These are phyloP conservation scores for Ailuropoda melanoleuca DNA, from an alignment of 2,113 vertebrate genomes.

Conservation along the genomic window DNA sequence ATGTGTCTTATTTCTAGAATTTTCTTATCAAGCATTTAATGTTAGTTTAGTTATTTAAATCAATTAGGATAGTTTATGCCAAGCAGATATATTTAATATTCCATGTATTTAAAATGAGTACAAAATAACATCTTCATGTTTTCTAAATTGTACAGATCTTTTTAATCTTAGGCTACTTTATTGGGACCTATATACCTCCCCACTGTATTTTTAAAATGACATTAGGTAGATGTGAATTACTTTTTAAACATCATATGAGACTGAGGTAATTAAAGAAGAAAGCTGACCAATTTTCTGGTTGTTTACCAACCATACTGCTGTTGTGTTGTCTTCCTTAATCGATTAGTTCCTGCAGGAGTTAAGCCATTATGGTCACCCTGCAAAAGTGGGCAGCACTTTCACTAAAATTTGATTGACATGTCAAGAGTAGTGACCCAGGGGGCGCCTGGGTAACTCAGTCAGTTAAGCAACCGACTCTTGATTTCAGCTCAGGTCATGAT, in stretches of 20 bases:
- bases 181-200: background rate
- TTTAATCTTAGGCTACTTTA: background rate
- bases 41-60: background rate
- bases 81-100: background rate
- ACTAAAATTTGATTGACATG: background rate
- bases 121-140: background rate
- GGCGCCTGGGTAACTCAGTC: background rate
- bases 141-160: background rate
- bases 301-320: background rate
- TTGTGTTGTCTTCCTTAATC: background rate
- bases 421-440: background rate
- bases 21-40: background rate
- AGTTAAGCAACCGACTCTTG: background rate
- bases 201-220: background rate
- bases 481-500: background rate
- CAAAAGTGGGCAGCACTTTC: background rate
- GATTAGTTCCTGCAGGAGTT: background rate
- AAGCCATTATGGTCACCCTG: background rate
- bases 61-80: background rate
- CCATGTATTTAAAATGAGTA: background rate
- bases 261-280: background rate
- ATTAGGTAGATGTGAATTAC: background rate
- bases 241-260: background rate
- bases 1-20: background rate
- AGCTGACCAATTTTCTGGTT: background rate